Percentiles rank a stretch among this genome's conserved stretches.
phyloP scores from a whole-genome alignment of 2,888 invertebrate species.

The Arge pagana region DNA sequence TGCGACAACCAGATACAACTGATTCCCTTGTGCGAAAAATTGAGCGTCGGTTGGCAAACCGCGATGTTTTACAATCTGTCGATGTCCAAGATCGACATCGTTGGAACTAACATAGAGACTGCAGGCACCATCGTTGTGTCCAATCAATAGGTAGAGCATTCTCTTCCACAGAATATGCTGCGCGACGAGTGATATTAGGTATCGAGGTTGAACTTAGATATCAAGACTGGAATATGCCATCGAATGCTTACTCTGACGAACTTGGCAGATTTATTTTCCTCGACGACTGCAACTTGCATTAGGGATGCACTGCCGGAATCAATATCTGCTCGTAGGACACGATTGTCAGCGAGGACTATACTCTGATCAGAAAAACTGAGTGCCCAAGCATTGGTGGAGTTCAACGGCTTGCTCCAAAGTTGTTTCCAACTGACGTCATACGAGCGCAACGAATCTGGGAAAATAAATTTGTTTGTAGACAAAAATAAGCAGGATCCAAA shows the following conservation, averaged over 20 bases:
- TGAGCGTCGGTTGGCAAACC: conserved; percentile 37
- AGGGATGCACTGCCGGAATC: conserved; percentile 28
- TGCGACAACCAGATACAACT: conserved; percentile 41
- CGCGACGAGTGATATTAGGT: too few species aligned
- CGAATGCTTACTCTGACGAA: conserved; percentile 32
- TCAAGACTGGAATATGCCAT: too few species aligned
- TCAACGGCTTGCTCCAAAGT: conserved; percentile 26
- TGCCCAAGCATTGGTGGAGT: conserved; percentile 26
- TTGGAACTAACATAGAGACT: conserved; percentile 34
- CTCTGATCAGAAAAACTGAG: conserved; percentile 31
- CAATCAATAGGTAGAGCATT: conserved; percentile 37
- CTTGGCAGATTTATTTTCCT: conserved; percentile 22
- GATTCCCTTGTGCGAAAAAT: conserved; percentile 39
- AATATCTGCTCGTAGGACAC: conserved; percentile 27
- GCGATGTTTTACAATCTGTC: conserved; percentile 33
- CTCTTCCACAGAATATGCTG: conserved; percentile 39
- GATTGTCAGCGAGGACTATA: conserved; percentile 34
- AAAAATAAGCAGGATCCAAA: conserved; percentile 9
- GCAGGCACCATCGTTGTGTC: conserved; percentile 35
- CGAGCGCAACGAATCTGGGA: not conserved
- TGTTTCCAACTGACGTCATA: conserved; percentile 35
- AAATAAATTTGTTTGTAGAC: not conserved
- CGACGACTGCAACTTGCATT: conserved; percentile 18
- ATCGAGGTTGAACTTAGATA: too few species aligned
- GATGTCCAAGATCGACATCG: conserved; percentile 27